Evolutionary conservation across 2,888 invertebrate genomes (phyloP), one percentile per base, ranked within the genome.

Genomic region (Notodonta ziczac): DNA sequence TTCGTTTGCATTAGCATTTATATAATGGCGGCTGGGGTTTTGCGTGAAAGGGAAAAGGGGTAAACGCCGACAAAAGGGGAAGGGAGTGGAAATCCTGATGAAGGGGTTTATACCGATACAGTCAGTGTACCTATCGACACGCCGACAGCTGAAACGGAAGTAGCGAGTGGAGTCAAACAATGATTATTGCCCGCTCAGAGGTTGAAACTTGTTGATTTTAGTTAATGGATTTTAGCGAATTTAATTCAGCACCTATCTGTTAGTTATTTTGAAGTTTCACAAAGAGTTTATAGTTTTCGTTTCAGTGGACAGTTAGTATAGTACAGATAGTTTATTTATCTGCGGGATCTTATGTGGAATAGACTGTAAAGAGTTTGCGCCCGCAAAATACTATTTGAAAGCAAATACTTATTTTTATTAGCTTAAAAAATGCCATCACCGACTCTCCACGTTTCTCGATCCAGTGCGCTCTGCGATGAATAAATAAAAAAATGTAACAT

Each of bases 181-280:
- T 58, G 39, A 69, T 71, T 62, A 67, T 68, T 63, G 63, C 60
- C 62, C 62, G 65, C 61, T 70, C 67, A 73, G 59, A 66, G 66
- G 61, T 53, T 60, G 42, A 48, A 46, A 66, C 60, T 64, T 70
- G 66, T 67, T 70, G 66, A 69, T 65, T 70, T 58, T 14, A 59
- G 64, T 72, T 72, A 74, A 74, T 69, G 56, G 64, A 65, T 51
- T 59, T 60, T 52, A 62, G 52, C 42, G 66, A 70, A 72, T 66
- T n/a, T n/a, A n/a, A n/a, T n/a, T n/a, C 24, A 24, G 24, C 2
- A 24, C 24, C 24, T 24, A 24, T 2, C 24, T 24, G 24, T 24
- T 24, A 24, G 24, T 24, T 24, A 44, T 51, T 24, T 24, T 51
- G 6, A 0, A 24, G 51, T 42, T 42, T 10, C 42, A 10, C 4